A percentile compares a stretch with the other conserved stretches of the same genome.
These are phyloP conservation scores for Anagrus nilaparvatae DNA, from an alignment of 1,140 invertebrate species.

Conservation along the genomic window DNA sequence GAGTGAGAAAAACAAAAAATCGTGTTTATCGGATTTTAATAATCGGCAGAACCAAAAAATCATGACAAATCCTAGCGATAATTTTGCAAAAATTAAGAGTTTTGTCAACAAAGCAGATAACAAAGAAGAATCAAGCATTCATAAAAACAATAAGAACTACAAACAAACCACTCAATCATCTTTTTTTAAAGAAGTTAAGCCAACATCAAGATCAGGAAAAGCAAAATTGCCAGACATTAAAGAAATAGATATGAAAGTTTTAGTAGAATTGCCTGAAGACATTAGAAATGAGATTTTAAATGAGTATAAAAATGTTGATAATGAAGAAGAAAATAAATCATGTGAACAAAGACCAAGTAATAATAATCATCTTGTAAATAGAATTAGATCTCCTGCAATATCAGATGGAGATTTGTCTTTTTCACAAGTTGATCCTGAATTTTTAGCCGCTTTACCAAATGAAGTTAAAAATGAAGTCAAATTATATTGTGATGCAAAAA, in stretches of 20 bases:
- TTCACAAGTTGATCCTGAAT: constrained; percentile 41
- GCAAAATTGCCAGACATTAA: constrained; percentile 21
- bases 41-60: too few relatives aligned
- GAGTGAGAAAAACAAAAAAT: too few relatives aligned
- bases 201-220: constrained; percentile 19
- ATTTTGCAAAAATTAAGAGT: not conserved
- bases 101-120: not conserved
- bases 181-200: constrained; percentile 24
- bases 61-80: not conserved
- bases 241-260: constrained; percentile 46
- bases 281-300: constrained; percentile 52
- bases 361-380: constrained; percentile 2
- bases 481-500: constrained; percentile 42
- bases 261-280: constrained; percentile 51
- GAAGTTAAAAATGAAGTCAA: constrained; percentile 42
- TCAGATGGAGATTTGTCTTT: constrained; percentile 25
- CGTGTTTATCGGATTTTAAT: too few relatives aligned
- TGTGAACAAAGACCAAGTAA: constrained; percentile 1
- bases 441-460: constrained; percentile 43
- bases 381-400: not conserved
- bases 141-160: constrained; percentile 17
- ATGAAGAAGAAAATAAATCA: constrained; percentile 7
- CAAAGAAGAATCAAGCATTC: not conserved
- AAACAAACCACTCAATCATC: constrained; percentile 23
- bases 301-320: constrained; percentile 37